Evolutionary conservation across 2,797 vertebrate species (phyloP).

Genomic region (Protosalanx chinensis): DNA sequence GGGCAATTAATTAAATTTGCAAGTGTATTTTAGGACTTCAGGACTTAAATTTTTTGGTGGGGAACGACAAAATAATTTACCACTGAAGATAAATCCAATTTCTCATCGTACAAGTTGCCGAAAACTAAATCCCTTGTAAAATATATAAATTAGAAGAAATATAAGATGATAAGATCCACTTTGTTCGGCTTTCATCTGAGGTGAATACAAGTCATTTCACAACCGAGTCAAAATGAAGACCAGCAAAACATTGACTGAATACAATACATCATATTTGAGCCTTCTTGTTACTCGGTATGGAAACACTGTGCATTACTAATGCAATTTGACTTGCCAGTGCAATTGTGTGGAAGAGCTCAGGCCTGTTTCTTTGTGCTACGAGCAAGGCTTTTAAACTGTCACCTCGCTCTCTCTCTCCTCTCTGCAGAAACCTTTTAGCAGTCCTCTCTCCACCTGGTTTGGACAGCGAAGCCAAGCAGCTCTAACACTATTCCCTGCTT

Average conservation of each 20-base stretch:
- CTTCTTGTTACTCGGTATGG: slow-evolving; percentile 55
- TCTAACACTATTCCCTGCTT: slow-evolving; percentile 23
- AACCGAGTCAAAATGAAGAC: slow-evolving; percentile 21
- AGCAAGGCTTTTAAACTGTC: slow-evolving; percentile 81
- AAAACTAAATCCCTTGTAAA: neutral
- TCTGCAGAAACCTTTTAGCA: slow-evolving; percentile 71
- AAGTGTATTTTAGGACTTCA: slow-evolving; percentile 36
- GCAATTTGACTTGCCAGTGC: slow-evolving; percentile 74
- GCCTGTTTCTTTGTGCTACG: slow-evolving; percentile 65
- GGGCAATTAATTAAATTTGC: slow-evolving; percentile 54
- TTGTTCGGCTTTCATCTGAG: slow-evolving; percentile 16
- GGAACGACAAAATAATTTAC: neutral
- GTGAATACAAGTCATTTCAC: too few species aligned
- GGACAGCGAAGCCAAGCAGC: slow-evolving; percentile 59
- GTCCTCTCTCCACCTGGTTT: slow-evolving; percentile 36
- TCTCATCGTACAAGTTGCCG: neutral
- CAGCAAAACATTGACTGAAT: slow-evolving; percentile 52
- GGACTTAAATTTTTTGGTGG: slow-evolving; percentile 17
- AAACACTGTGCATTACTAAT: slow-evolving; percentile 75
- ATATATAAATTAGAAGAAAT: neutral
- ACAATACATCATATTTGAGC: slow-evolving; percentile 55
- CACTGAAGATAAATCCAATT: neutral
- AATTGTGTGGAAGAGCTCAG: slow-evolving; percentile 76
- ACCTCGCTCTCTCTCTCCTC: slow-evolving; percentile 60
- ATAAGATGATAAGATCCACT: slow-evolving; percentile 16